These are phyloP conservation scores for Solea solea DNA, from an alignment of 2,113 vertebrate genomes.

Conservation along the genomic window DNA sequence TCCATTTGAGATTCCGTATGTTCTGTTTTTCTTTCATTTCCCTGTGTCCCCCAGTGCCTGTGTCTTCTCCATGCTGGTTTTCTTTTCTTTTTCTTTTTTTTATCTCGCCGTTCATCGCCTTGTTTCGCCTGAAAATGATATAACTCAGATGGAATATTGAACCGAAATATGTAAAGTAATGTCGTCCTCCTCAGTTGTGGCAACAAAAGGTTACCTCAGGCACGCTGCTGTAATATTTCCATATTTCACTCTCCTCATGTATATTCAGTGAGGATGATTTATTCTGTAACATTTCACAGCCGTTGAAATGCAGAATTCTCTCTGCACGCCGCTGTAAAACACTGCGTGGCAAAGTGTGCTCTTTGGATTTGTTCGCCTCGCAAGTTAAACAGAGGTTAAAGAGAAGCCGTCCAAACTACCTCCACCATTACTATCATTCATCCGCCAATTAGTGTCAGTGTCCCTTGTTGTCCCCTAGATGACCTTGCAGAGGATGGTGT, in stretches of 20 bases:
- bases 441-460: slow-evolving; percentile 70
- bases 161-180: slow-evolving; percentile 60
- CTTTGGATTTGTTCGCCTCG: slow-evolving; percentile 40
- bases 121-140: slow-evolving; percentile 59
- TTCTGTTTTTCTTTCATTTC: slow-evolving; percentile 48
- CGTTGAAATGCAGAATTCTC: slow-evolving; percentile 38
- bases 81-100: slow-evolving; percentile 12
- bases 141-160: slow-evolving; percentile 59
- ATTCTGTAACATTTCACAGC: slow-evolving; percentile 59
- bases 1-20: slow-evolving; percentile 44
- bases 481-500: slow-evolving; percentile 69
- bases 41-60: slow-evolving; percentile 23
- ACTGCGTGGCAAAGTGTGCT: slow-evolving; percentile 13
- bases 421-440: slow-evolving; percentile 68
- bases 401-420: slow-evolving; percentile 59
- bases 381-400: slow-evolving; percentile 66
- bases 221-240: slow-evolving; percentile 68
- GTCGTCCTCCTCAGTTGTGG: slow-evolving; percentile 66
- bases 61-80: slow-evolving; percentile 32
- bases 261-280: slow-evolving; percentile 74
- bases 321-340: slow-evolving; percentile 22
- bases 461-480: slow-evolving; percentile 49
- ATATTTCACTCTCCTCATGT: slow-evolving; percentile 68
- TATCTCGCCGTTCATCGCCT: slow-evolving; percentile 49
- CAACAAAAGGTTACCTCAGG: slow-evolving; percentile 79